phyloP scores from a whole-genome alignment of 2,888 invertebrate species.

The Melangyna quadrimaculata region DNA sequence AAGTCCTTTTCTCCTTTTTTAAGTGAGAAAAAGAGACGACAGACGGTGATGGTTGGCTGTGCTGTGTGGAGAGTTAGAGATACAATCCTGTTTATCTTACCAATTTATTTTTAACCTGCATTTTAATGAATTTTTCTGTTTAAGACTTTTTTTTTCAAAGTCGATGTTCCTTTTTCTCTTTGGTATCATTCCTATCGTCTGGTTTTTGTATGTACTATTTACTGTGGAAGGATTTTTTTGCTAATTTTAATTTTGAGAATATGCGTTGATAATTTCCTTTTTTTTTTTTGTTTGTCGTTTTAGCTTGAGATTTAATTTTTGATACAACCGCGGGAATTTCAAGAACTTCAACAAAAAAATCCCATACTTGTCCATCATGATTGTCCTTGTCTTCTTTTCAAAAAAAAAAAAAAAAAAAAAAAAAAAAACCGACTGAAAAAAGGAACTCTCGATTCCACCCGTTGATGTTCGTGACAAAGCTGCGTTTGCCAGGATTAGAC shows the following conservation, averaged over 20 bases:
- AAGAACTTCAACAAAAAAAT: neutral
- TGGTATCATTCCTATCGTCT: neutral
- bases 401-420: neutral
- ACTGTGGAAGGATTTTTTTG: neutral
- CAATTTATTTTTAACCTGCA: constrained; percentile 60
- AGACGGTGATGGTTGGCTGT: neutral
- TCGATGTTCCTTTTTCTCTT: neutral
- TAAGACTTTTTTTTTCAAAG: neutral
- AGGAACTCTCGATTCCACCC: neutral
- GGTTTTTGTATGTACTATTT: neutral
- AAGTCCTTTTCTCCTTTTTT: constrained; percentile 11
- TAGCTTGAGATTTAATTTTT: constrained; percentile 34
- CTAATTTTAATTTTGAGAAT: constrained; percentile 17
- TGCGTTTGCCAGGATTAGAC: constrained; percentile 62
- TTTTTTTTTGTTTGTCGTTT: neutral
- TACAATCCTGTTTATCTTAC: constrained; percentile 51
- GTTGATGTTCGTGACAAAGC: constrained; percentile 57
- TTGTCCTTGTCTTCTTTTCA: neutral
- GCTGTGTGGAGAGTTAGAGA: neutral
- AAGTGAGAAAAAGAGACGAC: neutral
- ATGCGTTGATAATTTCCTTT: constrained; percentile 17
- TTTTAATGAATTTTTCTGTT: constrained; percentile 59
- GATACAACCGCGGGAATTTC: constrained; percentile 31
- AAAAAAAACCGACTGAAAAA: no score
- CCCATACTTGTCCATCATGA: neutral